These are phyloP conservation scores for Scortum barcoo DNA, from an alignment of 2,113 vertebrate genomes.

Conservation along the genomic window DNA sequence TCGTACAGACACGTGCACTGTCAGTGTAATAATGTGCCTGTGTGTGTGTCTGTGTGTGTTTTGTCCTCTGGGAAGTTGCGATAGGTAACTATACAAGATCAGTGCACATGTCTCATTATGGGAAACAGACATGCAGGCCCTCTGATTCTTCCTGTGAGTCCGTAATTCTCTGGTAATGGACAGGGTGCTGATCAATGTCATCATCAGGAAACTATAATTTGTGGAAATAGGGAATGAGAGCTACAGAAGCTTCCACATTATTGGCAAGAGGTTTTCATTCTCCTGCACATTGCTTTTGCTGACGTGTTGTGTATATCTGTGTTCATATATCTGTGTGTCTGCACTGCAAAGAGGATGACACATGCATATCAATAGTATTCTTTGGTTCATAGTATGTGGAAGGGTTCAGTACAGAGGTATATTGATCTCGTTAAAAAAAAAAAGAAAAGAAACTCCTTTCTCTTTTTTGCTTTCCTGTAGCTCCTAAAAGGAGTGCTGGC, in stretches of 20 bases:
- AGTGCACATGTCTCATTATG: slow-evolving; percentile 49
- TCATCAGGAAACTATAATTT: slow-evolving; percentile 25
- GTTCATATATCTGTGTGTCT: not conserved
- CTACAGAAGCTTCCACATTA: slow-evolving; percentile 6
- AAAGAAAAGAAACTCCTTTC: not conserved
- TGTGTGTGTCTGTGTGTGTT: not conserved
- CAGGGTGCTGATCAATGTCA: slow-evolving; percentile 53
- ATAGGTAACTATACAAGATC: slow-evolving; percentile 14
- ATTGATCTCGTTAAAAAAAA: not conserved
- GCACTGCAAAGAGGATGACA: not conserved
- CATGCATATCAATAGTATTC: not conserved
- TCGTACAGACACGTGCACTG: not conserved
- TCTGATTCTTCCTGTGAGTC: slow-evolving; percentile 70
- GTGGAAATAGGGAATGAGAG: slow-evolving; percentile 9
- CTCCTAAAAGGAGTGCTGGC: not conserved
- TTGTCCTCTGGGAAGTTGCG: slow-evolving; percentile 6
- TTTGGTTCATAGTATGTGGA: not conserved
- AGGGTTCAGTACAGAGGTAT: not conserved
- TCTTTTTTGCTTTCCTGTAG: slow-evolving; percentile 2
- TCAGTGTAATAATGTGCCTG: not conserved
- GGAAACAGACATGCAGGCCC: slow-evolving; percentile 46
- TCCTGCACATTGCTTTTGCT: not conserved
- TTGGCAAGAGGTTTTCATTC: not conserved
- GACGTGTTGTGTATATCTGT: not conserved
- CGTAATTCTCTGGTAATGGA: slow-evolving; percentile 40